A percentile compares a stretch with the other conserved stretches of the same genome.
Conservation (phyloP, 2,888 invertebrate species). For the Cheilosia variabilis region DNA sequence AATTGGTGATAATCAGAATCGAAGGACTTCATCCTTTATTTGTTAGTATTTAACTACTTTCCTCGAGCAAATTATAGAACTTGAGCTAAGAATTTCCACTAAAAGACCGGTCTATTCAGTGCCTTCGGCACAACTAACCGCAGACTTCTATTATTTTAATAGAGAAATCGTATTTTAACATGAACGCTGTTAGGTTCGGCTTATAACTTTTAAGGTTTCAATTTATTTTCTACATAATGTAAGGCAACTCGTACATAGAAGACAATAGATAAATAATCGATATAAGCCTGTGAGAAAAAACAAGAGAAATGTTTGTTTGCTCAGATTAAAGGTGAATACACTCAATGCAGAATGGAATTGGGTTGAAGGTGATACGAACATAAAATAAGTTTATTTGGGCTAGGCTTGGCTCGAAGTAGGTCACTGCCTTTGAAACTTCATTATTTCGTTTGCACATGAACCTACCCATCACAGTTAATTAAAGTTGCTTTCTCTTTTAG, state of each 20-base stretch:
- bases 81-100: neutral
- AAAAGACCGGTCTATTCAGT: constrained; percentile 9
- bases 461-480: no score
- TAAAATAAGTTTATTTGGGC: neutral
- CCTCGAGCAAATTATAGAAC: neutral
- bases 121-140: constrained; percentile 27
- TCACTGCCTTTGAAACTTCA: neutral
- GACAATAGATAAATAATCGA: constrained; percentile 18
- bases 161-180: neutral
- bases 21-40: neutral
- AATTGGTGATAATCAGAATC: neutral
- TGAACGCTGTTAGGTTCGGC: neutral
- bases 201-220: constrained; percentile 57
- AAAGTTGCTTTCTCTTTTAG: no score
- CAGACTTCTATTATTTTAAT: neutral
- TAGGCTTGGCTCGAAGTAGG: neutral
- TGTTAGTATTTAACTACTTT: neutral
- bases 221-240: constrained; percentile 7
- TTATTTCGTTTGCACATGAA: no score
- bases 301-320: neutral
- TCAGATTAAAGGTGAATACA: constrained; percentile 48
- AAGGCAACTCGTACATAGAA: neutral
- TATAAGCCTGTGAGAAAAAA: neutral
- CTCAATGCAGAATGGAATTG: constrained; percentile 2
- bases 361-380: constrained; percentile 23